Evolutionary conservation across 2,797 vertebrate species (phyloP).

Genomic region (Luscinia megarhynchos): DNA sequence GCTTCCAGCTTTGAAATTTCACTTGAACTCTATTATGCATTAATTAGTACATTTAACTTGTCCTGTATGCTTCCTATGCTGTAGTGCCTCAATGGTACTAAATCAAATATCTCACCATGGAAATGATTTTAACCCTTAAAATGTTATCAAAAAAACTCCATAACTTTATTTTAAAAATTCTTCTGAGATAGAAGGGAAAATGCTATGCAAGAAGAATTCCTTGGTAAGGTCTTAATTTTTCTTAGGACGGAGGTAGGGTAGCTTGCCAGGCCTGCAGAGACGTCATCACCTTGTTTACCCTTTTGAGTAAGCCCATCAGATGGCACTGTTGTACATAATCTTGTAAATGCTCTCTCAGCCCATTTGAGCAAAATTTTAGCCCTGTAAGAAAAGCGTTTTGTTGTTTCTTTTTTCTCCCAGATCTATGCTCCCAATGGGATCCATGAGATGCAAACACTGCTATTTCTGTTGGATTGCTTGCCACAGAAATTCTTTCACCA

Average conservation of each 20-base stretch:
- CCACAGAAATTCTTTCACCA: not conserved
- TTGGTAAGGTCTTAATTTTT: not conserved
- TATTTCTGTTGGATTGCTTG: not conserved
- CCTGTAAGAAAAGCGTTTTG: not conserved
- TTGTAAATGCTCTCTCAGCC: not conserved
- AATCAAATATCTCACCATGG: not conserved
- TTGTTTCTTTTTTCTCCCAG: not conserved
- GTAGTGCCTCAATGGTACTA: not conserved
- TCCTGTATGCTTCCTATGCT: not conserved
- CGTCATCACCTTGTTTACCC: not conserved
- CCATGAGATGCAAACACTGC: not conserved
- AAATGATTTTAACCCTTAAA: not conserved
- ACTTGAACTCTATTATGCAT: not conserved
- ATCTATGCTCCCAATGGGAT: not conserved
- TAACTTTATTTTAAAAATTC: not conserved
- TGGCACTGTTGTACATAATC: conserved; percentile 56
- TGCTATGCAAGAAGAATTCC: not conserved
- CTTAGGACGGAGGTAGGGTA: not conserved
- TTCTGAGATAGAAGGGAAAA: not conserved
- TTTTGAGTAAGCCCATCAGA: conserved; percentile 57
- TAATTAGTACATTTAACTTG: not conserved
- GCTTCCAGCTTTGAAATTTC: not conserved
- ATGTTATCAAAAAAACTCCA: not conserved
- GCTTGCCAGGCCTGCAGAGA: not conserved
- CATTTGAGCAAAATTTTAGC: not conserved